These are phyloP conservation scores for Cryptus armator DNA, from an alignment of 2,888 invertebrate species.

Conservation along the genomic window DNA sequence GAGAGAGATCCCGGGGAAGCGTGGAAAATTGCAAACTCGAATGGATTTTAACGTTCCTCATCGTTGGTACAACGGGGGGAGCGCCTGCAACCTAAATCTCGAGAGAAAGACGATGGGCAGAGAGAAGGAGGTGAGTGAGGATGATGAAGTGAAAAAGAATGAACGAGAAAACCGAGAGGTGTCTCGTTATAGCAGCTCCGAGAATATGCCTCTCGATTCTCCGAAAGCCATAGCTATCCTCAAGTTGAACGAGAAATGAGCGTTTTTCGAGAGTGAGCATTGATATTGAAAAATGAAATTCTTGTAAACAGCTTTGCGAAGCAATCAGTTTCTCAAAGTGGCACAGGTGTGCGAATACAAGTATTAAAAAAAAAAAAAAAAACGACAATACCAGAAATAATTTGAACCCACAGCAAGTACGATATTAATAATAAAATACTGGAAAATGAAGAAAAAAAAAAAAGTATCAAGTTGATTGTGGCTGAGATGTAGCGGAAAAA, in stretches of 20 bases:
- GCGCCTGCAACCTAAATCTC: constrained; percentile 42
- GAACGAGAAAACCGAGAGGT: constrained; percentile 15
- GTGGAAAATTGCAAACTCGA: constrained; percentile 36
- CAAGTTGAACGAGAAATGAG: not conserved
- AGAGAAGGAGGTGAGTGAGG: constrained; percentile 15
- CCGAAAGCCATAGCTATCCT: not conserved
- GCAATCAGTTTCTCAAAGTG: constrained; percentile 7
- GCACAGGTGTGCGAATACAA: constrained; percentile 17
- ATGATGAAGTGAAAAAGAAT: constrained; percentile 35
- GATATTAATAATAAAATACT: not conserved
- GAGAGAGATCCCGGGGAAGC: constrained; percentile 17
- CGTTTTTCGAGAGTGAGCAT: not conserved
- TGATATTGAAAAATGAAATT: not conserved
- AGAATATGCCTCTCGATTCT: constrained; percentile 7
- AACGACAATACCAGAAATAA: not conserved
- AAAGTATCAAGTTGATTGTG: too few species aligned
- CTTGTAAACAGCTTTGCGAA: not conserved
- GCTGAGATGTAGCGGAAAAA: too few species aligned
- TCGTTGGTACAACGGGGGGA: constrained; percentile 12
- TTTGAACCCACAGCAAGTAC: not conserved
- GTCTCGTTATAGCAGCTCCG: constrained; percentile 26
- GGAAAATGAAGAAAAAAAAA: too few species aligned
- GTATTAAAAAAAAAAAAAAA: not conserved
- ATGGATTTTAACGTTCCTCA: constrained; percentile 32
- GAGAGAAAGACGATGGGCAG: constrained; percentile 34